Evolutionary conservation across 1,140 invertebrate genomes (phyloP).

Genomic region (Calliphora vicina): DNA sequence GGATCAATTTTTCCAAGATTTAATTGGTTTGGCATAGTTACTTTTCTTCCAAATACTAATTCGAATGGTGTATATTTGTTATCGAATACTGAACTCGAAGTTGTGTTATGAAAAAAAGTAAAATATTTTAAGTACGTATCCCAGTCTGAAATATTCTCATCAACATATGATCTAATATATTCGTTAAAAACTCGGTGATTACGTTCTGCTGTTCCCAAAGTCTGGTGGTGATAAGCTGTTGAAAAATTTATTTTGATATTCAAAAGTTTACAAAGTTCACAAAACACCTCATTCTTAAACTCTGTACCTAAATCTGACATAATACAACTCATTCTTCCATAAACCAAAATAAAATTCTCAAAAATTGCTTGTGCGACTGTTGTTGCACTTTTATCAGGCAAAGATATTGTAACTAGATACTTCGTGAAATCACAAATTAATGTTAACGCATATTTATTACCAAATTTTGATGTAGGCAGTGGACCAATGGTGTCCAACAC

Average conservation of each 20-base stretch:
- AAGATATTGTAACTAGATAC: conserved; percentile 17
- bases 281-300: conserved; percentile 18
- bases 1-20: no score
- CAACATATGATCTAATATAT: conserved; percentile 26
- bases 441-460: not conserved
- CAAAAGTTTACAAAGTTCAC: conserved; percentile 18
- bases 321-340: conserved; percentile 25
- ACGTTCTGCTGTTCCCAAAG: not conserved
- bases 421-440: conserved; percentile 26
- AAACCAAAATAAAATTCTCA: conserved; percentile 33
- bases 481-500: not conserved
- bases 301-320: conserved; percentile 34
- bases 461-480: not conserved
- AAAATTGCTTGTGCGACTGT: conserved; percentile 12
- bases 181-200: not conserved
- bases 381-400: conserved; percentile 18
- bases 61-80: no score
- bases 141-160: conserved; percentile 30
- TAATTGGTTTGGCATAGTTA: not conserved
- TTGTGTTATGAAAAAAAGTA: conserved; percentile 35
- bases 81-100: not conserved
- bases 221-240: not conserved
- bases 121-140: conserved; percentile 33
- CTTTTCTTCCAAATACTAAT: conserved; percentile 1
- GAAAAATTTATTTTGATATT: not conserved